Percentiles rank a stretch among this genome's conserved stretches.
phyloP scores from a whole-genome alignment of 2,888 invertebrate genomes.

The Leucoma salicis region DNA sequence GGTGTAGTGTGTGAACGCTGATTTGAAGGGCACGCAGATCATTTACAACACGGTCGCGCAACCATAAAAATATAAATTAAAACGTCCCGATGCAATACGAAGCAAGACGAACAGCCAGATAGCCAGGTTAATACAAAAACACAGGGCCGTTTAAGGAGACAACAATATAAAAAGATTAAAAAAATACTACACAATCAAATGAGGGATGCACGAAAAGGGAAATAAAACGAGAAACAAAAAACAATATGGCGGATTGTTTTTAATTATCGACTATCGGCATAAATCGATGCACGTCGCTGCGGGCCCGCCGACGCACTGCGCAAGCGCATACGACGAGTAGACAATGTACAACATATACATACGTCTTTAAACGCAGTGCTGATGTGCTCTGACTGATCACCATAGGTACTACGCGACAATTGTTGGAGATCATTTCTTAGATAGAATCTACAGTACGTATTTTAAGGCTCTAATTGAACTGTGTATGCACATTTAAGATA shows the following conservation, averaged over 20 bases:
- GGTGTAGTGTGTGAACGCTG: too few species aligned
- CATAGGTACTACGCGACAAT: too few species aligned
- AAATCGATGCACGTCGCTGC: constrained; percentile 80
- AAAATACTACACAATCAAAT: constrained; percentile 77
- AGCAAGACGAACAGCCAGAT: constrained; percentile 57
- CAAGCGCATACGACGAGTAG: constrained; percentile 49
- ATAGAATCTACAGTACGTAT: too few species aligned
- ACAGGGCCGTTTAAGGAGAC: constrained; percentile 51
- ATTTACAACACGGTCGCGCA: constrained; percentile 20
- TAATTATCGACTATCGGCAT: constrained; percentile 83
- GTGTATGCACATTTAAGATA: too few species aligned
- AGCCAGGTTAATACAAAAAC: constrained; percentile 62
- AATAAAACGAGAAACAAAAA: constrained; percentile 75
- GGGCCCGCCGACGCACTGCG: constrained; percentile 59
- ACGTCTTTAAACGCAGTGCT: too few species aligned
- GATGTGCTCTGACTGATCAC: too few species aligned
- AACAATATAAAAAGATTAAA: constrained; percentile 52
- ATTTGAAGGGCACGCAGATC: too few species aligned
- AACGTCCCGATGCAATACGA: constrained; percentile 62
- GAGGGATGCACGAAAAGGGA: constrained; percentile 79
- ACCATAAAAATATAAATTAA: constrained; percentile 74
- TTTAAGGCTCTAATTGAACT: too few species aligned
- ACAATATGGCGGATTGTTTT: constrained; percentile 81
- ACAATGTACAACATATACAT: neutral
- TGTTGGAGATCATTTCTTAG: too few species aligned